Base-by-base conservation (phyloP, 2,113 vertebrate species). In the Podarcis muralis region DNA sequence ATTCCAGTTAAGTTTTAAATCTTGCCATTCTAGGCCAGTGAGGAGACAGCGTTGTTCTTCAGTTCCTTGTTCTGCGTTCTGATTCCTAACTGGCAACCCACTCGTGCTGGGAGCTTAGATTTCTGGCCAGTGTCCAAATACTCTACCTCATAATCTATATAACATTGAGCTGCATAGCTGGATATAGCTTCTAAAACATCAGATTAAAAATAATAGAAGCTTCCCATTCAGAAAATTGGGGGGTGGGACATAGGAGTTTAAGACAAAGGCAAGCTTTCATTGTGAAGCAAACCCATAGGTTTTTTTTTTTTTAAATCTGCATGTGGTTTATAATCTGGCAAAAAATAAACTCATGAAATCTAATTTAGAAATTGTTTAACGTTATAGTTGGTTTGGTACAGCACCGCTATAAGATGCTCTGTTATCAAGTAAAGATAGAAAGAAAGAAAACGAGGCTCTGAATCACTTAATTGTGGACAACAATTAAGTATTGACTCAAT, bases 301-400 rank as follows among this genome's bases (percentile, higher is more conserved):
- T 85, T 85, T 85, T 11, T 48, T 11, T 11, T 48, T 48, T 48
- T 48, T 9, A 43, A 94, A 90, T n/a, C 15, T 5, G 0, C n/a
- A 20, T 65, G 16, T 74, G 91, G 85, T 93, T 95, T 93, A 94
- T 92, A 91, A 94, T 93, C 57, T 91, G 91, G 84, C 92, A 80
- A 5, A 40, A 27, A 71, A 74, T 7, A 8, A 62, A n/a, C 12
- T 7, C 78, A 86, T 80, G 85, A 92, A 91, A 90, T 85, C 75
- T 74, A 88, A 88, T 85, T 90, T 62, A 59, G 88, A 87, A 91
- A 87, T 90, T 94, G 96, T 92, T 94, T 92, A 96, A 96, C 93
- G 91, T 95, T 95, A 93, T 97, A 94, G 95, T 91, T 92, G 90
- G 90, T 92, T 93, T 91, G 88, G 43, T 85, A 96, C 90, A 40